These are phyloP conservation scores for Engraulis encrasicolus DNA, from an alignment of 2,113 vertebrate species.

Conservation along the genomic window DNA sequence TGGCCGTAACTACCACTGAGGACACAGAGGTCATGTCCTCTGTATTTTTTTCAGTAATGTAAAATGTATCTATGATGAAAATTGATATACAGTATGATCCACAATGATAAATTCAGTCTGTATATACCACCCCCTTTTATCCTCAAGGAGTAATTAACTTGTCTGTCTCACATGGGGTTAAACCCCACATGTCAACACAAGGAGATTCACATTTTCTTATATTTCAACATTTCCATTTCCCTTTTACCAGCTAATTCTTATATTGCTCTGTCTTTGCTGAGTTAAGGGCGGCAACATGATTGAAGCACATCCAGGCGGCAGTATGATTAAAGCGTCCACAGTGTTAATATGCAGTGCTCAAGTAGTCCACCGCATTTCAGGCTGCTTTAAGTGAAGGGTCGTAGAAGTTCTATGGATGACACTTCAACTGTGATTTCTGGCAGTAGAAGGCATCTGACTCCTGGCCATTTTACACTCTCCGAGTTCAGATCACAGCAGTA, in stretches of 20 bases:
- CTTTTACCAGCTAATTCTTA: too few species aligned
- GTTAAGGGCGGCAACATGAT: not conserved
- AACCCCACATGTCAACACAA: not conserved
- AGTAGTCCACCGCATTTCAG: not conserved
- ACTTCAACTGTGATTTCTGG: not conserved
- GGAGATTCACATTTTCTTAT: too few species aligned
- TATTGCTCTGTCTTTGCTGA: too few species aligned
- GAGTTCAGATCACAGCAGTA: not conserved
- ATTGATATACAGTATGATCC: too few species aligned
- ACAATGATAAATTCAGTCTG: too few species aligned
- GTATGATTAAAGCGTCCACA: too few species aligned
- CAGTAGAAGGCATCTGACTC: not conserved
- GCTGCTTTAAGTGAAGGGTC: not conserved
- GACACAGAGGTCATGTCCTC: too few species aligned
- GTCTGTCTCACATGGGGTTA: not conserved
- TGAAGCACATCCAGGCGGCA: not conserved
- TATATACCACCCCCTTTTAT: too few species aligned
- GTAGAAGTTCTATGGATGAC: not conserved
- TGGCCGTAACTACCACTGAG: too few species aligned
- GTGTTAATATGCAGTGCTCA: not conserved
- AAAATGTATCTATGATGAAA: too few species aligned
- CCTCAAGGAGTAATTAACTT: slow-evolving; percentile 4
- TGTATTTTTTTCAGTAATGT: too few species aligned
- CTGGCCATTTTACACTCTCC: not conserved
- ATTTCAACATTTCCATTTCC: too few species aligned